Conservation (phyloP, 2,113 vertebrate genomes). For the Megaceryle maxima region DNA sequence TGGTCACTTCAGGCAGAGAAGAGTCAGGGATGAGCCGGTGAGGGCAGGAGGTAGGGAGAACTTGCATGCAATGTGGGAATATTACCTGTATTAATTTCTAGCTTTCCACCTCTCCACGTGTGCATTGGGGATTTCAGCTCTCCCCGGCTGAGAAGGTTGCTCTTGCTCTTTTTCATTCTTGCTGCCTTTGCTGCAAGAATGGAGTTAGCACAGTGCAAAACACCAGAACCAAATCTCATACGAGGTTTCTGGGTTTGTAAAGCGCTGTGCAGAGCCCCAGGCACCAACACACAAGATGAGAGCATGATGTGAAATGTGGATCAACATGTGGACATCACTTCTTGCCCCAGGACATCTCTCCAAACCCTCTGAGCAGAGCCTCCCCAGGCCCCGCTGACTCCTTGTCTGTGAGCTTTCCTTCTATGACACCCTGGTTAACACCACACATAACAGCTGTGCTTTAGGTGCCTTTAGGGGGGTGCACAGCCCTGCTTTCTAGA, state of each 20-base stretch:
- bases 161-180: neutral
- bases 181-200: neutral
- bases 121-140: neutral
- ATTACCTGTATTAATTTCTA: neutral
- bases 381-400: neutral
- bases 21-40: neutral
- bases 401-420: neutral
- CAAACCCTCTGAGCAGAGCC: neutral
- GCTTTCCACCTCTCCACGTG: neutral
- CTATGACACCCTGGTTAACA: neutral
- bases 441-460: rapidly evolving
- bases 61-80: neutral
- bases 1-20: neutral
- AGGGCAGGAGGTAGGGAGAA: neutral
- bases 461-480: neutral
- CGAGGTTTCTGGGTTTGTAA: neutral
- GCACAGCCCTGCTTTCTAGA: neutral
- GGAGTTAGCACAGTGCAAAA: neutral
- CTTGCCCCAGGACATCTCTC: neutral
- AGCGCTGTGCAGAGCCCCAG: neutral
- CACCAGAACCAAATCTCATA: neutral
- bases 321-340: neutral
- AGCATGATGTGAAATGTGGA: neutral
- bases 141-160: neutral
- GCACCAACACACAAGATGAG: rapidly evolving